These are phyloP conservation scores for Apteryx owenii DNA, from an alignment of 2,113 vertebrate genomes.

Conservation along the genomic window DNA sequence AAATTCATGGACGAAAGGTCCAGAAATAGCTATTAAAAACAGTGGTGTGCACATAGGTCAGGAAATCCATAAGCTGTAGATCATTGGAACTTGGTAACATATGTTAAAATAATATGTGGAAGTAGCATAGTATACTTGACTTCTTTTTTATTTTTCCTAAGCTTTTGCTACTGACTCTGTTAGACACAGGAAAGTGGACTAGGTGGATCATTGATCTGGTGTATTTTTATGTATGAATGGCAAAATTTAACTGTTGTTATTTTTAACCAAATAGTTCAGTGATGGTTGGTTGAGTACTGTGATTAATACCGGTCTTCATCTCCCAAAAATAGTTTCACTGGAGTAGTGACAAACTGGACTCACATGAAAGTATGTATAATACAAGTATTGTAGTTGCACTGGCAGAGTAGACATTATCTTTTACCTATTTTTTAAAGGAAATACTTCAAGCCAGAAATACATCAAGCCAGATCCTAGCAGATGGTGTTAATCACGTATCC, in stretches of 20 bases:
- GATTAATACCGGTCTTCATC: not conserved
- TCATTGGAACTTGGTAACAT: not conserved
- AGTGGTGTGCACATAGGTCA: not conserved
- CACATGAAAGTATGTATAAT: not conserved
- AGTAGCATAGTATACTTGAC: not conserved
- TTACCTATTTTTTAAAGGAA: not conserved
- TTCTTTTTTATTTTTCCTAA: not conserved
- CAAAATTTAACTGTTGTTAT: not conserved
- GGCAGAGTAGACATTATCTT: not conserved
- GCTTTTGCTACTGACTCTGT: not conserved
- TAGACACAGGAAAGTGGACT: not conserved
- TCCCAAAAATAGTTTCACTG: not conserved
- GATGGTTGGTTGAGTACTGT: not conserved
- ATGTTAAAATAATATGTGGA: not conserved
- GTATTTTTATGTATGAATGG: not conserved
- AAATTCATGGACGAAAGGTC: not conserved
- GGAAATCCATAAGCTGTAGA: not conserved
- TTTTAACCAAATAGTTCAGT: not conserved
- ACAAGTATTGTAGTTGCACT: not conserved
- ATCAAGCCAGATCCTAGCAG: not conserved
- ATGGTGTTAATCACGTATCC: not conserved
- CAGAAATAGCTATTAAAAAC: not conserved
- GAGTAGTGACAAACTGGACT: not conserved
- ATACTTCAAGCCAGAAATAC: not conserved
- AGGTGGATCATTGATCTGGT: not conserved